Conservation (phyloP, 2,797 vertebrate genomes). For the Coendou prehensilis region DNA sequence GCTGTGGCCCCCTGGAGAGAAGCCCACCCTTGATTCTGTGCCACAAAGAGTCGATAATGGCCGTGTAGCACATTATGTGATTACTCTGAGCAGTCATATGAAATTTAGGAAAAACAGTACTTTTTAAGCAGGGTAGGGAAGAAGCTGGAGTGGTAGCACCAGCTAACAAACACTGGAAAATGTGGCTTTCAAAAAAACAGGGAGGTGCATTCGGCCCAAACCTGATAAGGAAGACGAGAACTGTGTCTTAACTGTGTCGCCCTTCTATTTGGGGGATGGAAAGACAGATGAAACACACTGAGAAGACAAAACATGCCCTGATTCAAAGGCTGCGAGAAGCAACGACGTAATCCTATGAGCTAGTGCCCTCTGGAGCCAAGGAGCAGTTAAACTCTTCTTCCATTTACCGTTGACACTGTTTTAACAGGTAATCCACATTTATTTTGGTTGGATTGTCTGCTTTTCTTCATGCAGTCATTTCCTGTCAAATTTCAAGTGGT, state of each 20-base stretch:
- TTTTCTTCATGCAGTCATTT: neutral
- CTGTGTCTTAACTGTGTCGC: neutral
- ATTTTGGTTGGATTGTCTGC: neutral
- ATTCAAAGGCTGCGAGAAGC: rapidly evolving
- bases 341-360: rapidly evolving
- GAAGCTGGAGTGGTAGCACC: neutral
- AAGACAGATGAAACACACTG: neutral
- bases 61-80: rapidly evolving
- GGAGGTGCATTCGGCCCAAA: rapidly evolving
- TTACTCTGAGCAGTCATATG: rapidly evolving
- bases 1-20: neutral
- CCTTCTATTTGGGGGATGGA: neutral
- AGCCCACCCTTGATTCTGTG: neutral
- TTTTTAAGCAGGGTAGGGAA: neutral
- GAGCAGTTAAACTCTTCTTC: neutral
- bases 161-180: neutral
- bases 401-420: rapidly evolving
- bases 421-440: neutral
- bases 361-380: neutral
- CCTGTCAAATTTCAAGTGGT: neutral
- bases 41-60: neutral
- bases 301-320: neutral
- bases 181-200: rapidly evolving
- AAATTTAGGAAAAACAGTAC: neutral
- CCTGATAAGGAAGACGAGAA: neutral